phyloP scores from a whole-genome alignment of 2,888 invertebrate species.

The Plusia festucae region DNA sequence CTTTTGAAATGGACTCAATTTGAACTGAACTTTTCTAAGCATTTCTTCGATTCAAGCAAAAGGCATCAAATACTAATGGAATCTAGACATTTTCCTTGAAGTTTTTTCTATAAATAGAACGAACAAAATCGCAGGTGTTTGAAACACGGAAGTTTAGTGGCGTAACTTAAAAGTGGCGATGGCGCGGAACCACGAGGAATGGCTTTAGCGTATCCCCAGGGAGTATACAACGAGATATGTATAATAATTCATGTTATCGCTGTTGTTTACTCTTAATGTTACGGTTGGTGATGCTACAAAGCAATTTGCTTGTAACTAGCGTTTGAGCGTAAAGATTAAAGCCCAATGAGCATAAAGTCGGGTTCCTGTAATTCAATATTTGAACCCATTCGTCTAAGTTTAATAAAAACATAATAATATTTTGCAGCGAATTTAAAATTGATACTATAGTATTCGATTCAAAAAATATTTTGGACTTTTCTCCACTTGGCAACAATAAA shows the following conservation, averaged over 20 bases:
- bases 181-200: not conserved
- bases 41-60: conserved; percentile 15
- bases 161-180: conserved; percentile 2
- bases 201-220: not conserved
- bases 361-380: no score
- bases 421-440: no score
- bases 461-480: no score
- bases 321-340: no score
- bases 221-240: not conserved
- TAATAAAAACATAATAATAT: no score
- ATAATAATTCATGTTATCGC: not conserved
- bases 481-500: no score
- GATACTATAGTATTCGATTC: no score
- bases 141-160: not conserved
- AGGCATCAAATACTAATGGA: conserved; percentile 15
- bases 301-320: no score
- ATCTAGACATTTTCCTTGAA: conserved; percentile 1
- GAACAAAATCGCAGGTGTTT: conserved; percentile 6
- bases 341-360: no score
- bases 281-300: no score
- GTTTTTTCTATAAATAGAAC: conserved; percentile 9
- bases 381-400: no score
- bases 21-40: conserved; percentile 5
- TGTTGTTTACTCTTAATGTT: no score
- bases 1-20: conserved; percentile 11